Percentiles rank a stretch among this genome's conserved stretches.
phyloP scores from a whole-genome alignment of 2,113 vertebrate species.

The Alethe castanea region DNA sequence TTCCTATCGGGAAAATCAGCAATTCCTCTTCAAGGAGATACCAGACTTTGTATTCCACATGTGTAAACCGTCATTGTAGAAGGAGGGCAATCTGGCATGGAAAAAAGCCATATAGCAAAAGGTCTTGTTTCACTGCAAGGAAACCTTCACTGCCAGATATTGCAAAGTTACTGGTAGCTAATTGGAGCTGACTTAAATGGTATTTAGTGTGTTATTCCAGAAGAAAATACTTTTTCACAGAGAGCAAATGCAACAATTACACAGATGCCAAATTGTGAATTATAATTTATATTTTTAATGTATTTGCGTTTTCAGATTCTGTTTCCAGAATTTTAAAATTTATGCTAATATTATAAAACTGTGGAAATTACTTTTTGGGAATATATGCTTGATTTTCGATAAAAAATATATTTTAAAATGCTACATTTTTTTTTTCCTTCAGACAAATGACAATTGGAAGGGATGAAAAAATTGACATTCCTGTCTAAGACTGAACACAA shows the following conservation, averaged over 20 bases:
- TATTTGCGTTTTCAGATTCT: not conserved
- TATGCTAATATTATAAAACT: not conserved
- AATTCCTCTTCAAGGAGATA: not conserved
- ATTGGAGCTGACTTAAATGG: not conserved
- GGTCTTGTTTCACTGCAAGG: not conserved
- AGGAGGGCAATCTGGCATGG: not conserved
- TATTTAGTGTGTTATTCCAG: not conserved
- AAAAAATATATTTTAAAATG: not conserved
- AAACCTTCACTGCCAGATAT: not conserved
- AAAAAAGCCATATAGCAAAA: not conserved
- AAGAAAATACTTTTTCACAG: not conserved
- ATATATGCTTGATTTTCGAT: not conserved
- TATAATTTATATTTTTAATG: not conserved
- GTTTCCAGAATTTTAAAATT: not conserved
- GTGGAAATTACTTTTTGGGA: not conserved
- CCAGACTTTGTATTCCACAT: not conserved
- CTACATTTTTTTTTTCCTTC: not conserved
- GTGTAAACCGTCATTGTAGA: not conserved
- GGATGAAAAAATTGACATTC: not conserved
- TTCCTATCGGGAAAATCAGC: rapidly evolving
- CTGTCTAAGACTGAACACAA: not conserved
- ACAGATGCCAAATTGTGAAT: not conserved
- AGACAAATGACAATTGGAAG: not conserved
- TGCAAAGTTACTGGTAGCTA: not conserved
- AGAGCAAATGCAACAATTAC: not conserved